Percentiles rank a stretch among this genome's conserved stretches.
These are phyloP conservation scores for Ceriagrion tenellum DNA, from an alignment of 2,888 invertebrate species.

Conservation along the genomic window DNA sequence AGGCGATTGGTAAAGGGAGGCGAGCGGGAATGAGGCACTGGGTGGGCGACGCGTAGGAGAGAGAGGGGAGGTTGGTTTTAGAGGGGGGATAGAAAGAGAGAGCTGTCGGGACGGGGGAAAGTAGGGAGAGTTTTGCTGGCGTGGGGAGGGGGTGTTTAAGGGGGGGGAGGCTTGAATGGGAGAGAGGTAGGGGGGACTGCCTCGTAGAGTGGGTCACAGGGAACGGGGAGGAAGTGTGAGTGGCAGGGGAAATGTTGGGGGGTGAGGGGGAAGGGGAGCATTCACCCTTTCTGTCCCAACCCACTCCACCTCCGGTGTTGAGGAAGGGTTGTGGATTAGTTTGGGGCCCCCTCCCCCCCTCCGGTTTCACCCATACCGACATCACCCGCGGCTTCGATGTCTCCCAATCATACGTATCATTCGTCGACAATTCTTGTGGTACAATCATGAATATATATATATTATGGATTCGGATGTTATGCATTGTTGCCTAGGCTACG, in stretches of 20 bases:
- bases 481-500: too few species aligned
- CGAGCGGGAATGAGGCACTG: neutral
- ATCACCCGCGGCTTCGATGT: neutral
- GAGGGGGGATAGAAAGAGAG: neutral
- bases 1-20: neutral
- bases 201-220: neutral
- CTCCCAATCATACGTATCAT: too few species aligned
- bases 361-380: neutral
- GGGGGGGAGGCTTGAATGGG: neutral
- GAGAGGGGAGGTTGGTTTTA: neutral
- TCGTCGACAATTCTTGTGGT: too few species aligned
- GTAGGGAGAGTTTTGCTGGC: too few species aligned
- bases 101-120: constrained; percentile 50
- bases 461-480: too few species aligned
- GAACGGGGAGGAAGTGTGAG: neutral
- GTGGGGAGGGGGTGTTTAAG: too few species aligned
- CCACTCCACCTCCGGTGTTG: neutral
- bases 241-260: neutral
- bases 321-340: neutral
- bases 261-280: neutral
- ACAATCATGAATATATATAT: too few species aligned
- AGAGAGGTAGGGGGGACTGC: neutral
- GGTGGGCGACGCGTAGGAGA: neutral
- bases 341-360: neutral
- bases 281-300: neutral